Evolutionary conservation across 2,113 vertebrate species (phyloP).

Genomic region (Ardeotis arabs): DNA sequence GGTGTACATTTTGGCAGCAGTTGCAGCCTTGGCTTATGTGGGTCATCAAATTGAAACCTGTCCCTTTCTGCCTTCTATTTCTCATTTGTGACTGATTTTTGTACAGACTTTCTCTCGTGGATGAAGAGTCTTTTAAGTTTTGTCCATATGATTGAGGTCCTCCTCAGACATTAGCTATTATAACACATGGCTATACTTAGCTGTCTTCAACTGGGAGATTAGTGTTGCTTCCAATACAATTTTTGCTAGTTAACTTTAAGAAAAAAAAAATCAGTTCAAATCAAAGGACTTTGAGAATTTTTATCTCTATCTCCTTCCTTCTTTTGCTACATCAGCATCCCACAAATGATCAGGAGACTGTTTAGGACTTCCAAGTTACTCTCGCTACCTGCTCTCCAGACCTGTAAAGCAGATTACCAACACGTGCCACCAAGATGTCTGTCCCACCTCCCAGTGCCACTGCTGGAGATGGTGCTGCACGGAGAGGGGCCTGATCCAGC

Average conservation of each 20-base stretch:
- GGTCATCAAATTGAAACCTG: not conserved
- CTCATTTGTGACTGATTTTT: not conserved
- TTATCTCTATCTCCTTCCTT: not conserved
- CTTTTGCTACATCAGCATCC: not conserved
- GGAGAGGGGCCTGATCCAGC: not conserved
- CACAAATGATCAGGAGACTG: not conserved
- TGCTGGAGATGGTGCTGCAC: fast-evolving
- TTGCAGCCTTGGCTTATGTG: fast-evolving
- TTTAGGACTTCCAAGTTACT: not conserved
- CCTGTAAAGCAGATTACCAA: not conserved
- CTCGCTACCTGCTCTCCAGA: not conserved
- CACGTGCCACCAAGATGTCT: not conserved
- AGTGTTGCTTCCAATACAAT: not conserved
- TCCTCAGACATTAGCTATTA: not conserved
- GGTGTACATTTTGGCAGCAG: not conserved
- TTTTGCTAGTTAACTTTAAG: not conserved
- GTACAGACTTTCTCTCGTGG: not conserved
- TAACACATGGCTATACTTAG: not conserved
- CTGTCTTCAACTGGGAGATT: not conserved
- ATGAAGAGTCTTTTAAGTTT: not conserved
- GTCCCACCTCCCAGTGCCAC: not conserved
- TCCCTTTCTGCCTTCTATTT: not conserved
- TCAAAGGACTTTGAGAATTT: not conserved
- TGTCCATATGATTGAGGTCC: not conserved
- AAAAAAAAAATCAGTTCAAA: not conserved